Conservation (phyloP, 2,888 invertebrate genomes). For the Eumerus sabulonum region DNA sequence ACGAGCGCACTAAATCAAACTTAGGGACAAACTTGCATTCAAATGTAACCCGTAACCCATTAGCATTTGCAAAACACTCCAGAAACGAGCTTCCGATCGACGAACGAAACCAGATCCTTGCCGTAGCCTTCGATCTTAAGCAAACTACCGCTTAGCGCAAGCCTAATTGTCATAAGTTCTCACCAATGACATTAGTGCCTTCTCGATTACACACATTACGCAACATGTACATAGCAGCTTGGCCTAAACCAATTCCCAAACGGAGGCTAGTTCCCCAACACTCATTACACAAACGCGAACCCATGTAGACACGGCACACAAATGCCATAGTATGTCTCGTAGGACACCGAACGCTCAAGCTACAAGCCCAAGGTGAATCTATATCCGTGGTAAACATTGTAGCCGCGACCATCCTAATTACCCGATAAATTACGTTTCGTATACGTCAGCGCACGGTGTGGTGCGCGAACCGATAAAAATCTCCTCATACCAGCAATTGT, state of each 20-base stretch:
- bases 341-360: slow-evolving; percentile 34
- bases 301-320: slow-evolving; percentile 51
- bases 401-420: slow-evolving; percentile 69
- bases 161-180: slow-evolving; percentile 65
- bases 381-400: slow-evolving; percentile 65
- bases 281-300: slow-evolving; percentile 54
- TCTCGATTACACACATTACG: slow-evolving; percentile 46
- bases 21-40: slow-evolving; percentile 10
- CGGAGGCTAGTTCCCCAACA: slow-evolving; percentile 37
- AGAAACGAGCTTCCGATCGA: slow-evolving; percentile 32
- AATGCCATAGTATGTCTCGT: slow-evolving; percentile 48
- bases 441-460: slow-evolving; percentile 60
- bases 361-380: slow-evolving; percentile 55
- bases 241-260: slow-evolving; percentile 16
- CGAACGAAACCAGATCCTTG: slow-evolving; percentile 41
- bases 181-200: slow-evolving; percentile 61
- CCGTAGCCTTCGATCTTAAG: slow-evolving; percentile 24
- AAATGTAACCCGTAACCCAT: slow-evolving; percentile 1
- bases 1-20: too few relatives aligned
- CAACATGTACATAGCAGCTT: slow-evolving; percentile 57
- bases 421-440: slow-evolving; percentile 69
- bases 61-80: slow-evolving; percentile 29
- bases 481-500: slow-evolving; percentile 65
- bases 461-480: slow-evolving; percentile 59
- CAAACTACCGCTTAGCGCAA: slow-evolving; percentile 38